Evolutionary conservation across 2,113 vertebrate species (phyloP).

Genomic region (Gnathonemus echidnorhynchus): DNA sequence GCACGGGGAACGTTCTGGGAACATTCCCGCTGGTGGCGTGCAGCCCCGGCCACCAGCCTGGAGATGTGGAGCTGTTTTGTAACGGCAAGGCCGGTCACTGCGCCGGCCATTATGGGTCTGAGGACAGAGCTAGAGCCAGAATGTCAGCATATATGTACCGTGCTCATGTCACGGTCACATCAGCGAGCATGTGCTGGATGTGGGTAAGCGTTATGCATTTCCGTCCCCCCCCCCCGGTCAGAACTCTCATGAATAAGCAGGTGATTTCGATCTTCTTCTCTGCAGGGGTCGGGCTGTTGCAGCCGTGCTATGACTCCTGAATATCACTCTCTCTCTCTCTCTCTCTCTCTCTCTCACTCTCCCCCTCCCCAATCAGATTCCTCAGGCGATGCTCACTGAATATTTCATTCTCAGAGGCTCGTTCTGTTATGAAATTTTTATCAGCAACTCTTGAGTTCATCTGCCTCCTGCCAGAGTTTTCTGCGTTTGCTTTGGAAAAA

Average conservation of each 20-base stretch:
- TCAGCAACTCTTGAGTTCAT: conserved; percentile 17
- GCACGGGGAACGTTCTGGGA: not conserved
- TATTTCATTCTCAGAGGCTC: conserved; percentile 22
- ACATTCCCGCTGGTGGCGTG: not conserved
- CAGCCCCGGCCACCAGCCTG: not conserved
- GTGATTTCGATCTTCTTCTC: not conserved
- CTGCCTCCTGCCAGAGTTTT: not conserved
- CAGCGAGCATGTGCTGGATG: not conserved
- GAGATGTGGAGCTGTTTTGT: not conserved
- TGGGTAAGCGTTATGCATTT: not conserved
- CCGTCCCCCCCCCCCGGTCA: not conserved
- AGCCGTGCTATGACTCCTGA: not conserved
- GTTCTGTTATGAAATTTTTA: conserved; percentile 21
- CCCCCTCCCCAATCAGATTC: not conserved
- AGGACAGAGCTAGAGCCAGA: not conserved
- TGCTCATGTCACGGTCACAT: not conserved
- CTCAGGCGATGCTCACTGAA: conserved; percentile 16
- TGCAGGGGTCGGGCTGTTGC: not conserved
- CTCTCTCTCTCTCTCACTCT: not conserved
- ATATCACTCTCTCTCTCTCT: not conserved
- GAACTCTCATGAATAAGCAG: not conserved
- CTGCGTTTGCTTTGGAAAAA: not conserved
- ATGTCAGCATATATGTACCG: not conserved
- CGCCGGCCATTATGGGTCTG: not conserved
- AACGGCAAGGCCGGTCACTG: not conserved